Base-by-base conservation (phyloP, 1,140 invertebrate species). In the Amyelois transitella region DNA sequence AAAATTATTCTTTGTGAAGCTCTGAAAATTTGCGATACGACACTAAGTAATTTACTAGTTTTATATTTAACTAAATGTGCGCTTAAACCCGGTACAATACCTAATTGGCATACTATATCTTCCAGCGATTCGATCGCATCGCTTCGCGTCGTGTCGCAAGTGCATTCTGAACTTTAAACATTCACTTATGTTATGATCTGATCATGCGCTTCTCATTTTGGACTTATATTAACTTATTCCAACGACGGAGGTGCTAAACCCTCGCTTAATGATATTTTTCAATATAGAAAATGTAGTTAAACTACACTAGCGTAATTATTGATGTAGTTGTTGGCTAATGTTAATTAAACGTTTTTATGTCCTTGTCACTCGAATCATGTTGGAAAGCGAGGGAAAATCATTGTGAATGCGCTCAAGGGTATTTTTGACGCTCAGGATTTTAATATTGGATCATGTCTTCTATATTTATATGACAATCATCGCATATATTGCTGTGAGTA, bases 241-340 rank as follows among this genome's bases (percentile, higher is more conserved):
- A 63, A 67, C 54, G 60, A 63, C 55, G 50, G 65, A 65, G 73
- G 70, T 71, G 70, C 70, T 75, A 66, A 51, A 24, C 56, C 56
- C 58, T 63, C 58, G 56, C 28, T 21, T 49, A 57, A 53, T 52
- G 50, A 51, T 62, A 64, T 58, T 58, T 64, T 64, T 60, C 49
- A 60, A 55, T 54, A 25, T 68, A 73, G 66, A 63, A 38, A 62
- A 57, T 65, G 75, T 75, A 76, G 75, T 75, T 32, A 64, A 66
- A 78, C 75, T 78, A 74, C 71, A 52, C 43, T 75, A 76, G 66
- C 53, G 54, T 69, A 64, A 69, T 67, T 60, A 61, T 60, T 53
- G 56, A 54, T 43, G 47, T 47, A 56, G 49, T 60, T 68, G 57
- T 62, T 59, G 51, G 57, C 47, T 58, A 58, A 65, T 62, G 55